Conservation (phyloP, 2,797 vertebrate species). For the Oceanodroma leucorhoa region DNA sequence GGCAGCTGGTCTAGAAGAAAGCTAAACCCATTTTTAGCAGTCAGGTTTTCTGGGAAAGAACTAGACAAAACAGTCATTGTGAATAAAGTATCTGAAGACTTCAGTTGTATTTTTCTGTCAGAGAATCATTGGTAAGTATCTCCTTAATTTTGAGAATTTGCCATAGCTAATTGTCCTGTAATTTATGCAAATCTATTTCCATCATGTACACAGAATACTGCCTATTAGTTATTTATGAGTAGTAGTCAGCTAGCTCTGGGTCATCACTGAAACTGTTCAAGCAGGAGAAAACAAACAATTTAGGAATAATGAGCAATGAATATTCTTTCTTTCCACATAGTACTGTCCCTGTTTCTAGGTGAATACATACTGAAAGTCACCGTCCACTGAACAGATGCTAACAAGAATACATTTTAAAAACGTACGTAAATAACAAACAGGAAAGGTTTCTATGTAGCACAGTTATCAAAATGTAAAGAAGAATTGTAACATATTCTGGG, state of each 20-base stretch:
- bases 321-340: neutral
- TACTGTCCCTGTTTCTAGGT: neutral
- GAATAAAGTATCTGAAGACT: neutral
- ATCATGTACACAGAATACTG: neutral
- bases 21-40: neutral
- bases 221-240: neutral
- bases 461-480: neutral
- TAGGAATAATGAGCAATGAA: neutral
- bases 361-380: neutral
- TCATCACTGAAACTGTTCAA: neutral
- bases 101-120: neutral
- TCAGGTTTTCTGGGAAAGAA: neutral
- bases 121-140: neutral
- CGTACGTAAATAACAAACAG: neutral
- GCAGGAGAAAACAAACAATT: neutral
- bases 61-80: neutral
- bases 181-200: conserved; percentile 30
- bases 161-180: neutral
- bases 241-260: neutral
- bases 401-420: neutral
- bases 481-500: neutral
- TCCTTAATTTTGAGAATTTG: neutral
- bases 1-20: neutral
- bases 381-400: neutral
- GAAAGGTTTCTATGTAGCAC: neutral